Conservation (phyloP, 2,797 vertebrate genomes). For the Poeciliopsis turneri region DNA sequence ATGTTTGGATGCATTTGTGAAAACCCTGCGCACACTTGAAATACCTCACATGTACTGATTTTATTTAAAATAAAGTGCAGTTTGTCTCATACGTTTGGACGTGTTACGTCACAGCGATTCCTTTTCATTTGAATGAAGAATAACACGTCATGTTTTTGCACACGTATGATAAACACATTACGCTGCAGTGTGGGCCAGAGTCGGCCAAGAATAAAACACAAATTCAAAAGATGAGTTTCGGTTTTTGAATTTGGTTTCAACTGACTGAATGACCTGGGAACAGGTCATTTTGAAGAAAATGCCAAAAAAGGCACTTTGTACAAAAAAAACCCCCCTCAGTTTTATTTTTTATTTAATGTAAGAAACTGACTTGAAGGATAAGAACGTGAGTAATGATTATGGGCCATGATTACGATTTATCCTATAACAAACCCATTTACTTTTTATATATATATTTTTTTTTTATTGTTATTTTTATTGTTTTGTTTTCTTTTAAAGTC, state of each 20-base stretch:
- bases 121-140: neutral
- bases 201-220: neutral
- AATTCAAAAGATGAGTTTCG: neutral
- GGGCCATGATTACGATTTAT: neutral
- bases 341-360: neutral
- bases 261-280: neutral
- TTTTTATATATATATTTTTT: neutral
- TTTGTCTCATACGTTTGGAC: slow-evolving; percentile 53
- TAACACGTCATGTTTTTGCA: neutral
- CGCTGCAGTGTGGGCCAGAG: neutral
- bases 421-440: neutral
- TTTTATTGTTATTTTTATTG: neutral
- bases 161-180: neutral
- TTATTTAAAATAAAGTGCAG: slow-evolving; percentile 66
- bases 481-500: neutral
- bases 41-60: slow-evolving; percentile 75
- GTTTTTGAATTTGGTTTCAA: neutral
- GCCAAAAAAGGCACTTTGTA: neutral
- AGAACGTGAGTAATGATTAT: neutral
- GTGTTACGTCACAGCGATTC: slow-evolving; percentile 9
- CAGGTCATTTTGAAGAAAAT: no score
- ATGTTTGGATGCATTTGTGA: slow-evolving; percentile 62
- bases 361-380: neutral
- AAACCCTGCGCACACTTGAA: slow-evolving; percentile 70
- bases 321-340: neutral